Base-by-base conservation (phyloP, 2,888 invertebrate genomes). In the Orchesella flavescens region DNA sequence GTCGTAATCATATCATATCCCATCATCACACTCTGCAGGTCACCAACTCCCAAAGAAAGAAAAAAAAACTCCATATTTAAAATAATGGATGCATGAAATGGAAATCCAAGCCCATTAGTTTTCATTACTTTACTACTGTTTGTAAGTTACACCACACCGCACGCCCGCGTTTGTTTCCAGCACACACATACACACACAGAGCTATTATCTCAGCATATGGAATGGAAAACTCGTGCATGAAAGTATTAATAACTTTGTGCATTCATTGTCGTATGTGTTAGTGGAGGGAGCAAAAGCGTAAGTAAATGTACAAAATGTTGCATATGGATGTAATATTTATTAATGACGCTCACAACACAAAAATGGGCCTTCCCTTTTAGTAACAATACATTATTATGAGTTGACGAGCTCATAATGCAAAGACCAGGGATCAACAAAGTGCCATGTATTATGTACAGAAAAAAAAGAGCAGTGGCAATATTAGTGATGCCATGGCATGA, bases 101-200 rank as follows among this genome's bases (percentile, higher is more conserved):
- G 81, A 71, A 83, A 85, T 75, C 69, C 78, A 59, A 72, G 59
- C 72, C 79, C 85, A 85, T 85, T 85, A 83, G 79, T 85, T 85
- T 85, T 85, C 85, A 85, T 85, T 83, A 85, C 34, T 34, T 43
- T 57, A 17, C 49, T 10, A 17, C 21, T 61, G 53, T 13, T 53
- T 53, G 53, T 53, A n/a, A 53, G 13, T 53, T 53, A 53, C 53
- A 53, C 34, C 34, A 53, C 53, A 53, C 34, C 34, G 61, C 21
- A 3, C 17, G 19, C 23, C 59, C 46, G 21, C 61, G 61, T 34
- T 34, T 34, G 34, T 34, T 53, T 53, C 4, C 53, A 2, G 53
- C 53, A 53, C 53, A 53, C 53, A 34, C 34, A 34, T 10, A 53
- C 53, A 53, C 53, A 34, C 34, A 34, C 34, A 34, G 34, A 34